phyloP scores from a whole-genome alignment of 2,113 vertebrate genomes.

The Pholis gunnellus region DNA sequence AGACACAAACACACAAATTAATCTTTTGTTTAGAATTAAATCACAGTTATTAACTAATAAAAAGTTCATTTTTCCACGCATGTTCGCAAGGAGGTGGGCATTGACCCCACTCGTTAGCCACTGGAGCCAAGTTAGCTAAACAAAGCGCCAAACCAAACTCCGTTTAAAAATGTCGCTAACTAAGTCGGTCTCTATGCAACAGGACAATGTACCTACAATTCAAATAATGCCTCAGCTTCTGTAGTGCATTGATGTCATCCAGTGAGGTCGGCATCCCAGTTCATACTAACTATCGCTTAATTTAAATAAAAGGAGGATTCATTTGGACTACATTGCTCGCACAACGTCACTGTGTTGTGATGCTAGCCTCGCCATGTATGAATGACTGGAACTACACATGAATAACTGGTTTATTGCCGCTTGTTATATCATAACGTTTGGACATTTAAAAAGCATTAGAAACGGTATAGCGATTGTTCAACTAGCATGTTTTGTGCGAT shows the following conservation, averaged over 20 bases:
- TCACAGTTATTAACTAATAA: background rate
- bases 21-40: background rate
- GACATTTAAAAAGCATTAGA: background rate
- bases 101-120: constrained; percentile 5
- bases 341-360: constrained; percentile 10
- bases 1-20: background rate
- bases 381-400: background rate
- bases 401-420: background rate
- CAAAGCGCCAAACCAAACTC: constrained; percentile 18
- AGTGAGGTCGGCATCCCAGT: background rate
- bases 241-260: accelerated
- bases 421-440: background rate
- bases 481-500: background rate
- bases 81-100: background rate
- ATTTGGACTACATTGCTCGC: background rate
- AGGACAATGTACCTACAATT: accelerated
- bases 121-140: background rate
- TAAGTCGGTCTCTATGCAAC: background rate
- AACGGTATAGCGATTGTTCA: background rate
- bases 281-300: background rate
- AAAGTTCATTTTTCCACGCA: background rate
- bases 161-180: constrained; percentile 4
- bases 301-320: background rate
- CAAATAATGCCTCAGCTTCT: accelerated
- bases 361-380: constrained; percentile 7